A percentile compares a stretch with the other conserved stretches of the same genome.
phyloP scores from a whole-genome alignment of 2,888 invertebrate genomes.

The Lepidocyrtoides sp. region DNA sequence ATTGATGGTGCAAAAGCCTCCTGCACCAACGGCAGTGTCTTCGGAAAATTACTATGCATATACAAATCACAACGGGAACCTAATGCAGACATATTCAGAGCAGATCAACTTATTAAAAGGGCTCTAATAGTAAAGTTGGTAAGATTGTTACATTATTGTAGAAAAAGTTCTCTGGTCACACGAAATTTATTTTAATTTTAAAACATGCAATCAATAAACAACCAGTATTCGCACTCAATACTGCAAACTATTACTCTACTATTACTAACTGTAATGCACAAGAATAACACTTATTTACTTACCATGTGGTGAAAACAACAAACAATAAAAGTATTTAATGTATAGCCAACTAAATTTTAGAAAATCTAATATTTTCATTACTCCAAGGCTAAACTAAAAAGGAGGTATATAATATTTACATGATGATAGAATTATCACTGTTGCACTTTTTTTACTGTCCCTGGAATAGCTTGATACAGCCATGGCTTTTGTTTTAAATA shows the following conservation, averaged over 20 bases:
- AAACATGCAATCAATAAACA: too few relatives aligned
- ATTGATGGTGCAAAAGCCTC: conserved; percentile 7
- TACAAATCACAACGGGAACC: background rate
- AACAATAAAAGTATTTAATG: too few relatives aligned
- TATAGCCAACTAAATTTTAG: too few relatives aligned
- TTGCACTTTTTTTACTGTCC: conserved; percentile 70
- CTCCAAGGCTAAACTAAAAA: too few relatives aligned
- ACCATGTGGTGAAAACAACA: too few relatives aligned
- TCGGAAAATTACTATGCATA: background rate
- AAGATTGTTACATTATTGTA: background rate
- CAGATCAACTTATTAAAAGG: background rate
- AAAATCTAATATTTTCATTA: too few relatives aligned
- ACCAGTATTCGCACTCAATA: too few relatives aligned
- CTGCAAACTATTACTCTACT: too few relatives aligned
- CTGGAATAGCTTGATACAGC: conserved; percentile 79
- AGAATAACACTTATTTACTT: too few relatives aligned
- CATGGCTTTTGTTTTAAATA: conserved; percentile 79
- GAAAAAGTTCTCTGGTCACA: background rate
- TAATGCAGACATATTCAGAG: background rate
- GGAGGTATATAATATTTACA: too few relatives aligned
- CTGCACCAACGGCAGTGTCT: background rate
- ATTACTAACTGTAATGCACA: background rate
- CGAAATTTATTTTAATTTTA: too few relatives aligned
- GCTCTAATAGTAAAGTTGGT: background rate
- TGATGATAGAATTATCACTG: conserved; percentile 44